These are phyloP conservation scores for Anas platyrhynchos DNA, from an alignment of 2,113 vertebrate genomes.

Conservation along the genomic window DNA sequence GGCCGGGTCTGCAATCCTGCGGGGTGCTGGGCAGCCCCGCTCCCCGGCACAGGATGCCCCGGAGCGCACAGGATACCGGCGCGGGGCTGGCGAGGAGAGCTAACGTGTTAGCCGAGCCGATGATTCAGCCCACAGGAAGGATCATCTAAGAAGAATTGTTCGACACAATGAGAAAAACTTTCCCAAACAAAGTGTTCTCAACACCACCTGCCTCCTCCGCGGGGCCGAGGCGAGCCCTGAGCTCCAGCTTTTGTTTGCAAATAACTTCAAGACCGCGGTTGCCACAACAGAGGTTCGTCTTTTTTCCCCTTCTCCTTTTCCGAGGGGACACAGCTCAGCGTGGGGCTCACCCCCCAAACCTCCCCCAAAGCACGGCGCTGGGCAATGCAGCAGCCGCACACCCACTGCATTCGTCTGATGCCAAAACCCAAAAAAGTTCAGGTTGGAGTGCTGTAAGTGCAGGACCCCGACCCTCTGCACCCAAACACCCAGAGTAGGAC, in stretches of 20 bases:
- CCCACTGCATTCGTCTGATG: not conserved
- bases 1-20: not conserved
- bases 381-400: not conserved
- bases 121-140: constrained; percentile 72
- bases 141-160: constrained; percentile 63
- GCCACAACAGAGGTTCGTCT: not conserved
- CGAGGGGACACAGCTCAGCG: accelerated
- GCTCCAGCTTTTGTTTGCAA: not conserved
- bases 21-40: not conserved
- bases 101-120: not conserved
- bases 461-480: not conserved
- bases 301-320: not conserved
- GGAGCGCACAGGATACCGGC: not conserved
- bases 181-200: constrained; percentile 66
- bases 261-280: not conserved
- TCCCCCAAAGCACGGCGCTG: not conserved
- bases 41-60: not conserved
- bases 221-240: not conserved
- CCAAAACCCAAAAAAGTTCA: not conserved
- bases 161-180: constrained; percentile 53
- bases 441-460: not conserved
- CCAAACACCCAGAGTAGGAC: not conserved
- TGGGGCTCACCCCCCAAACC: not conserved
- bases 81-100: not conserved
- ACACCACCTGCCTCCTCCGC: constrained; percentile 46